These are phyloP conservation scores for Cairina moschata DNA, from an alignment of 2,113 vertebrate species.

Conservation along the genomic window DNA sequence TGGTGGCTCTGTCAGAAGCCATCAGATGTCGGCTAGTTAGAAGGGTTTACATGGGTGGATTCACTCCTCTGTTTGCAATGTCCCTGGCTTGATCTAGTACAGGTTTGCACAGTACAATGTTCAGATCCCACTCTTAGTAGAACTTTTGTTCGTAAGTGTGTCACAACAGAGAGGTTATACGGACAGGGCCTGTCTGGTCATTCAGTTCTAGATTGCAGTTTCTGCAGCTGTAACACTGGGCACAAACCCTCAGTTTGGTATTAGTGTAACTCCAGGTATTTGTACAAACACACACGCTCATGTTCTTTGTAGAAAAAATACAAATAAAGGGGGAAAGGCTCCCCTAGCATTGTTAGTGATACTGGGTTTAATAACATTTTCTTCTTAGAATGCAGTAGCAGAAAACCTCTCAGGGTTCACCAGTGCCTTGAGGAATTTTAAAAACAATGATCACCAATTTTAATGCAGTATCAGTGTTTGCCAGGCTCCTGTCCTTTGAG, in stretches of 20 bases:
- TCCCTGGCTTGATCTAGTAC: conserved; percentile 75
- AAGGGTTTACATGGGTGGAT: conserved; percentile 28
- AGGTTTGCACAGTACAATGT: conserved; percentile 73
- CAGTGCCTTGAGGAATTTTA: not conserved
- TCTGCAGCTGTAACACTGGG: not conserved
- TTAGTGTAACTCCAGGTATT: not conserved
- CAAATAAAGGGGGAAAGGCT: not conserved
- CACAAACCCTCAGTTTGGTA: not conserved
- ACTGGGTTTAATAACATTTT: not conserved
- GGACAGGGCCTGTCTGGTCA: not conserved
- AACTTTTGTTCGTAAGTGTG: not conserved
- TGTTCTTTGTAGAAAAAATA: not conserved
- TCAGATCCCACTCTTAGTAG: conserved; percentile 49
- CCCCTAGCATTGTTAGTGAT: not conserved
- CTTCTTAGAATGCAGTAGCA: not conserved
- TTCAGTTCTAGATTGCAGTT: not conserved
- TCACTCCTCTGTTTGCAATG: conserved; percentile 58
- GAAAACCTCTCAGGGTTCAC: not conserved
- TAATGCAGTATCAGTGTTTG: not conserved
- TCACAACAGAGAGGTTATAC: not conserved
- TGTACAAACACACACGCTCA: not conserved
- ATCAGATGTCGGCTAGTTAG: conserved; percentile 23
- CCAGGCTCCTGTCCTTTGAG: not conserved
- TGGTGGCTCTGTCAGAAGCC: conserved; percentile 32
- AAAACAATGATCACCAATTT: not conserved